phyloP scores from a whole-genome alignment of 2,888 invertebrate species.

The Tethea ocularis region DNA sequence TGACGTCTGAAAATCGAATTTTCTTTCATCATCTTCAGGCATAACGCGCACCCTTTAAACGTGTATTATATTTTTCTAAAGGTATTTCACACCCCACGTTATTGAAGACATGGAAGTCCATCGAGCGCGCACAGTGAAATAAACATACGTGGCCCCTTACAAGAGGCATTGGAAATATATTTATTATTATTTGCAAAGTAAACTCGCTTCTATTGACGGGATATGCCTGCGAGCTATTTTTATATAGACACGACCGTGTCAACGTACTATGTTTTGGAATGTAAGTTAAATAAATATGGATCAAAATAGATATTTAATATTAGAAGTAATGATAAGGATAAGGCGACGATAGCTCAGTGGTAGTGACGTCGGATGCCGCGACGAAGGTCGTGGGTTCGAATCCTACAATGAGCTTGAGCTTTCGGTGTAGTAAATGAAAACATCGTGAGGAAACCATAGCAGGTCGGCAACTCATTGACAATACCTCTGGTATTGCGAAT shows the following conservation, averaged over 20 bases:
- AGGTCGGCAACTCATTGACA: too few relatives aligned
- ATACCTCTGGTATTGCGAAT: too few relatives aligned
- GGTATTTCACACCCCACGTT: constrained; percentile 8
- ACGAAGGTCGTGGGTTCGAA: too few relatives aligned
- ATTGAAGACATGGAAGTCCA: constrained; percentile 27
- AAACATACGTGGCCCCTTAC: constrained; percentile 46
- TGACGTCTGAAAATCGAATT: constrained; percentile 32
- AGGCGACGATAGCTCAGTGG: too few relatives aligned
- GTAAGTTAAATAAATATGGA: not conserved
- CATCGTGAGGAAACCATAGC: too few relatives aligned
- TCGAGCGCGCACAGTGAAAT: constrained; percentile 52
- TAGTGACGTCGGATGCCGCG: too few relatives aligned
- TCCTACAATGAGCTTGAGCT: too few relatives aligned
- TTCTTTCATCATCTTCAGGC: constrained; percentile 12
- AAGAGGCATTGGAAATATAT: constrained; percentile 34
- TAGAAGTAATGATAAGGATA: too few relatives aligned
- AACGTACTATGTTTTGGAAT: not conserved
- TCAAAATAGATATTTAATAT: not conserved
- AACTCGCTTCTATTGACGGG: constrained; percentile 21
- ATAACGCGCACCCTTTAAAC: constrained; percentile 1
- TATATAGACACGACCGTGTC: not conserved
- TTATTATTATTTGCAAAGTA: constrained; percentile 37
- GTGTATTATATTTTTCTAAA: constrained; percentile 16
- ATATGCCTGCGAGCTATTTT: not conserved
- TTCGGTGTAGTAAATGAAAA: too few relatives aligned